These are phyloP conservation scores for Entelurus aequoreus DNA, from an alignment of 2,113 vertebrate species.

Conservation along the genomic window DNA sequence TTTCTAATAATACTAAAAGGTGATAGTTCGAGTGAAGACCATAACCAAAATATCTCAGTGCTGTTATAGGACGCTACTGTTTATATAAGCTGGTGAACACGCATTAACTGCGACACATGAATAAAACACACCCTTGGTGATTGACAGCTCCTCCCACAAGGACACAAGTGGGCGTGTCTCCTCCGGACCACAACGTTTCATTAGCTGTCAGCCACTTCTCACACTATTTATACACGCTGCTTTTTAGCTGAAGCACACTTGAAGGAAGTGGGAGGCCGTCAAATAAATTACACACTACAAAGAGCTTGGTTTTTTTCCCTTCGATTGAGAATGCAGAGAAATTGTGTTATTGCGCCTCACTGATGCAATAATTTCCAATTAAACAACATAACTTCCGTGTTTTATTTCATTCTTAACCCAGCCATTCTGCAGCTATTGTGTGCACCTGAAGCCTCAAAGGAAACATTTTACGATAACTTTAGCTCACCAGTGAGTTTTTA, in stretches of 20 bases:
- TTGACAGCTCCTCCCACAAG: constrained; percentile 35
- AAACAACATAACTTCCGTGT: no score
- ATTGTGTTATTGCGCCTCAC: background rate
- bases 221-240: constrained; percentile 27
- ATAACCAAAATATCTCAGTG: background rate
- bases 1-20: no score
- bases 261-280: background rate
- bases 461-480: constrained; percentile 7
- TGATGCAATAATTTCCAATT: constrained; percentile 17
- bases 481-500: constrained; percentile 15
- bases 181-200: constrained; percentile 28
- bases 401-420: constrained; percentile 5
- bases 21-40: no score
- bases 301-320: constrained; percentile 27
- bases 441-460: background rate
- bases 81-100: no score
- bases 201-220: constrained; percentile 16
- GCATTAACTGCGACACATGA: background rate
- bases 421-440: background rate
- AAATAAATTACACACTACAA: constrained; percentile 28
- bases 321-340: background rate
- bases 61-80: no score
- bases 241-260: constrained; percentile 13
- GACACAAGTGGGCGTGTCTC: constrained; percentile 29
- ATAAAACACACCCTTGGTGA: constrained; percentile 18